phyloP scores from a whole-genome alignment of 2,113 vertebrate genomes.

The Brachypodius melanocephalos region DNA sequence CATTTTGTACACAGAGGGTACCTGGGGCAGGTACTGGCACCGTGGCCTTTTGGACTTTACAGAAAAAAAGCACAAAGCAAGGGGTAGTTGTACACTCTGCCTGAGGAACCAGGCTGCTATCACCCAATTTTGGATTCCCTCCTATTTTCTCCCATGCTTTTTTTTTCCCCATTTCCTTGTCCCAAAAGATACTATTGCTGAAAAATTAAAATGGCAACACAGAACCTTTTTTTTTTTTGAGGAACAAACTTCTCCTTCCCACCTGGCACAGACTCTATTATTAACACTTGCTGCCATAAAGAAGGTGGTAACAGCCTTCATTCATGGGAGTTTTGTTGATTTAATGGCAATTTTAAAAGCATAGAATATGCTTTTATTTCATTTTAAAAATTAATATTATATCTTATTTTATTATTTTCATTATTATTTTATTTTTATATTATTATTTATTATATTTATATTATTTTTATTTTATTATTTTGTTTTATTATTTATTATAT shows the following conservation, averaged over 20 bases:
- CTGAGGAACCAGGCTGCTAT: neutral
- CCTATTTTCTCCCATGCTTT: neutral
- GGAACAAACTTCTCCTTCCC: neutral
- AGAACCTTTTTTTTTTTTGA: neutral
- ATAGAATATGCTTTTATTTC: no score
- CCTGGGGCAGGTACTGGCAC: neutral
- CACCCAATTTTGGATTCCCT: neutral
- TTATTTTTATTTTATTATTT: no score
- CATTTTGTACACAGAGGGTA: neutral
- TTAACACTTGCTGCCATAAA: neutral
- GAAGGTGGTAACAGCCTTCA: neutral
- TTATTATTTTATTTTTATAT: no score
- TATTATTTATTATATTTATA: no score
- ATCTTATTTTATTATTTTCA: no score
- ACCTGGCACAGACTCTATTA: neutral
- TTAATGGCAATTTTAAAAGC: neutral
- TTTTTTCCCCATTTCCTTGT: neutral
- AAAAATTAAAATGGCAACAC: neutral
- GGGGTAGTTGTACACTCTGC: neutral
- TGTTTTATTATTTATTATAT: no score
- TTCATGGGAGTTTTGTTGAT: neutral
- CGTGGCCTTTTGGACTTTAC: neutral
- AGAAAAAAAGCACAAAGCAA: neutral
- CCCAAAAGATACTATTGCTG: neutral
- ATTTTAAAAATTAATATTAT: no score